A percentile compares a stretch with the other conserved stretches of the same genome.
Conservation (phyloP, 1,140 invertebrate species). For the Anadara kagoshimensis region DNA sequence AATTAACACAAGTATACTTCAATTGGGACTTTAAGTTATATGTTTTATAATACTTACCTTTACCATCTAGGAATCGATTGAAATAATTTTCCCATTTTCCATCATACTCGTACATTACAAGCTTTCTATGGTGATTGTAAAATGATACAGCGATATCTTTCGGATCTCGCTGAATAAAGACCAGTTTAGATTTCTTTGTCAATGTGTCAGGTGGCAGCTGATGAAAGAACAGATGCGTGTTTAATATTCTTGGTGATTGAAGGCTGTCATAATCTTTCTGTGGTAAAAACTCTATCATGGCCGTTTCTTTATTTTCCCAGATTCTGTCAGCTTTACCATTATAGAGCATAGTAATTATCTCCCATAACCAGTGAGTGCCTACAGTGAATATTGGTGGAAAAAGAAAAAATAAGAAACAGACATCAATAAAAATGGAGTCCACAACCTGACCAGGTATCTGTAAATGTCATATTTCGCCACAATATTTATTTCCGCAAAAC, state of each 20-base stretch:
- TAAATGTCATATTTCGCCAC: not conserved
- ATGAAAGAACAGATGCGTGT: constrained; percentile 40
- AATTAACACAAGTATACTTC: too few species aligned
- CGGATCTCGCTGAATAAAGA: constrained; percentile 46
- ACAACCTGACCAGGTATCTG: not conserved
- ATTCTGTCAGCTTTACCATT: constrained; percentile 21
- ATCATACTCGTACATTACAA: not conserved
- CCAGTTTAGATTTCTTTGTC: constrained; percentile 30
- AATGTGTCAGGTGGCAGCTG: constrained; percentile 23
- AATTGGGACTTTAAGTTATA: too few species aligned
- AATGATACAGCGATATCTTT: constrained; percentile 54
- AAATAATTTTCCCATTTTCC: not conserved
- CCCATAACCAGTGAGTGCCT: constrained; percentile 54
- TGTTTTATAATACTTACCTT: not conserved
- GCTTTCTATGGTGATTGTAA: constrained; percentile 34
- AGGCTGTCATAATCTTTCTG: constrained; percentile 18
- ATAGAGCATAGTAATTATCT: constrained; percentile 38
- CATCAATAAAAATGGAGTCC: not conserved
- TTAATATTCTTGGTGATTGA: constrained; percentile 40
- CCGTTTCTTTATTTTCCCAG: constrained; percentile 15
- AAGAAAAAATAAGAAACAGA: too few species aligned
- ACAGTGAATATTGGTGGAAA: not conserved
- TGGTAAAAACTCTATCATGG: constrained; percentile 39
- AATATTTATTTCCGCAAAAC: not conserved
- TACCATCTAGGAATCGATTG: not conserved